Percentiles rank a stretch among this genome's conserved stretches.
phyloP scores from a whole-genome alignment of 2,797 vertebrate genomes.

The Antrozous pallidus region DNA sequence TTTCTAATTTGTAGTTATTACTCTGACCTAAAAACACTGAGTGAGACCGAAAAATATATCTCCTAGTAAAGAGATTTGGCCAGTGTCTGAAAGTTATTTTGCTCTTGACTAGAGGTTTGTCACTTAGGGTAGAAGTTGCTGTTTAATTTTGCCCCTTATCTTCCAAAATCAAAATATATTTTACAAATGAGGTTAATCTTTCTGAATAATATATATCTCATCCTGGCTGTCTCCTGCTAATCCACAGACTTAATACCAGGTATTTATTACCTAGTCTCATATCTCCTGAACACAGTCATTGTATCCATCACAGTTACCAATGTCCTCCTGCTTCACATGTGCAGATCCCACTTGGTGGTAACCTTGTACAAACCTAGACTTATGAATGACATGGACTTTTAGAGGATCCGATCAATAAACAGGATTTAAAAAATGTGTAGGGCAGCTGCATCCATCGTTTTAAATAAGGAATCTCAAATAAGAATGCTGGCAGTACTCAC shows the following conservation, averaged over 20 bases:
- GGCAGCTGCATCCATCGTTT: background rate
- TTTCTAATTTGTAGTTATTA: background rate
- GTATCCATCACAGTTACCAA: background rate
- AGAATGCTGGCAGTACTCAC: background rate
- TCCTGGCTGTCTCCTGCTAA: background rate
- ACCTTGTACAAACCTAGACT: background rate
- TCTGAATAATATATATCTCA: background rate
- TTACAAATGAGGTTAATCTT: background rate
- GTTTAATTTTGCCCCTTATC: background rate
- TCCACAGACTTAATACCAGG: background rate
- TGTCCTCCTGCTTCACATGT: background rate
- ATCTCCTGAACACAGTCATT: background rate
- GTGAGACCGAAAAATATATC: background rate
- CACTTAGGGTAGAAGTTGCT: background rate
- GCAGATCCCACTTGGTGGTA: background rate
- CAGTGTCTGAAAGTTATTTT: background rate
- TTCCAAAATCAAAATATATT: slow-evolving; percentile 31
- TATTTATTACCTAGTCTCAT: background rate
- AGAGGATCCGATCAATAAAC: background rate
- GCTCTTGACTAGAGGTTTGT: background rate
- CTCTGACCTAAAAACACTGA: background rate
- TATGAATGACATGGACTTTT: background rate
- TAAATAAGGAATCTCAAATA: background rate
- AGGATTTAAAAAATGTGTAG: background rate
- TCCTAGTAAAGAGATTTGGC: background rate